Evolutionary conservation across 1,140 invertebrate species (phyloP), one percentile per base, ranked within the genome.

Genomic region (Diploscapter pachys): DNA sequence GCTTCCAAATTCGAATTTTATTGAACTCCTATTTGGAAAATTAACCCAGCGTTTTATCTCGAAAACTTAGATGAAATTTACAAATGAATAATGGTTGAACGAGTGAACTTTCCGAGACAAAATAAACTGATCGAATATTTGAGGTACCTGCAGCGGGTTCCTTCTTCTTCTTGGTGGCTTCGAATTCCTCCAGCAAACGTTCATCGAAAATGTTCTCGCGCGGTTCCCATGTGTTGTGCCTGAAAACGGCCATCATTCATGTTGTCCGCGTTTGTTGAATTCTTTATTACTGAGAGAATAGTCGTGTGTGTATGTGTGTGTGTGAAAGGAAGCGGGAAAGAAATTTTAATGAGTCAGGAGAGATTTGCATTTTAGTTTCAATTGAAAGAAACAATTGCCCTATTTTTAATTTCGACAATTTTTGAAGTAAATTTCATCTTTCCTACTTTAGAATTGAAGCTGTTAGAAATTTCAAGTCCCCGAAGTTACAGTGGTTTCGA

Each of bases 151-250:
- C 68, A 8, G 56, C 68, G 4, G 13, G 4, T 59, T 59, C 55
- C 31, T 61, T 53, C 13, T 69, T 62, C 56, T 13, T 59, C 48
- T 74, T 31, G 6, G 13, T 5, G 49, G 53, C 48, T 56, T 57
- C 52, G 57, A 13, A 74, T 3, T 13, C 56, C 13, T 31, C 8
- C 8, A 74, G 13, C 4, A 74, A 61, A 4, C 51, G 6, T 8
- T 52, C 50, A 63, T 74, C 73, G 50, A 69, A 13, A 11, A 74
- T 74, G 51, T 74, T 74, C 13, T 68, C 52, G 8, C 70, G 31
- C 51, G 73, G 73, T 49, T 74, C 73, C 73, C 73, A 74, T 5
- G 52, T 74, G 73, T 74, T 74, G 13, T 69, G 57, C 11, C 73
- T 74, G 63, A 57, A 73, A 59, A 67, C 52, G 3, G 67, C 3